Base-by-base conservation (phyloP, 2,888 invertebrate genomes). In the Palloptera scutellata region DNA sequence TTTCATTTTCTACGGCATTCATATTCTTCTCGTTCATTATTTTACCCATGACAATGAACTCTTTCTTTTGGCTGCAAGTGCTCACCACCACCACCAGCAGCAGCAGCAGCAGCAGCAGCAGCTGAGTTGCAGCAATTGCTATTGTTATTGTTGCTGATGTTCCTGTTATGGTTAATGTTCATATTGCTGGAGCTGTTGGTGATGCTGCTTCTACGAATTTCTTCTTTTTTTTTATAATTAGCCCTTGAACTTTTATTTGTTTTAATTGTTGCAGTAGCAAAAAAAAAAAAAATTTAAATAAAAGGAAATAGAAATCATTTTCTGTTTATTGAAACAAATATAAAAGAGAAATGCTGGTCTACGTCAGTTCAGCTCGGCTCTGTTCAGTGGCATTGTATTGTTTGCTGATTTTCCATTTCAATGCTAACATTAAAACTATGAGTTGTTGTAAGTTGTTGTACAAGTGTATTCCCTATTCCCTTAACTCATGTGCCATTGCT, bases 181-280 rank as follows among this genome's bases (percentile, higher is more conserved):
- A 11, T 13, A 43, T 45, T 45, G 12, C 15, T 45, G 59, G 0
- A 13, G 17, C 15, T 59, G 19, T 48, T 40, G 58, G 48, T 48
- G 48, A 2, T 30, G 15, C 48, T 64, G 52, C 42, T 64, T 40
- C 48, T 64, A 51, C 19, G 45, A 58, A 20, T 58, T 51, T 58
- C 40, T 57, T 51, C 40, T 64, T 41, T 58, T 62, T 41, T 30
- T 51, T 48, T 61, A 30, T 65, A 63, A 68, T 69, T 69, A 70
- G 68, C 69, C 71, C 69, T 70, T 70, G 70, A 72, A 72, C 69
- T 72, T 70, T 65, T 57, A 66, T 68, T 61, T 60, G 48, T 66
- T 66, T 61, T 64, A 63, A 61, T 66, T 52, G 63, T 61, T 70
- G 51, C 67, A 68, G 59, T 60, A 42, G 62, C 30, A 30, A 2